Conservation (phyloP, 2,797 vertebrate genomes). For the Neopelma chrysocephalum region DNA sequence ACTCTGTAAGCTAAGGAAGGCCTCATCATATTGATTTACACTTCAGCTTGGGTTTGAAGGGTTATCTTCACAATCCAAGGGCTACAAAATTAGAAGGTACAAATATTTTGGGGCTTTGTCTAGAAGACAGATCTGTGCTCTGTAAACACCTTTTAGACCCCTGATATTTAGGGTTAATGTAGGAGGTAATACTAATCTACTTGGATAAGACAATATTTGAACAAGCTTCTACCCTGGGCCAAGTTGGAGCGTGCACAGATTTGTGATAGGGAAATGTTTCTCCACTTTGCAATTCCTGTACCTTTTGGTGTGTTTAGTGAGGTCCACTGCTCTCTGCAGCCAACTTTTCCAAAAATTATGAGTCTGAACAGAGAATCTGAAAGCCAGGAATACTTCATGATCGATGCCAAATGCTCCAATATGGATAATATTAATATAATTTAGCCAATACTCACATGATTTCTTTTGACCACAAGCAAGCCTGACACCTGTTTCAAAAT, state of each 20-base stretch:
- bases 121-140: neutral
- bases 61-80: neutral
- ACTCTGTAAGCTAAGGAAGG: neutral
- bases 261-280: neutral
- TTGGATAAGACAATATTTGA: neutral
- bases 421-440: neutral
- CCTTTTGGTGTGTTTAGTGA: neutral
- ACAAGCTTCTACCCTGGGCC: neutral
- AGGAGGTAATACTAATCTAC: neutral
- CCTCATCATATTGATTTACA: neutral
- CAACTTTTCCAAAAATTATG: neutral
- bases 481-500: neutral
- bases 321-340: neutral
- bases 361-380: neutral
- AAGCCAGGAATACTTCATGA: neutral
- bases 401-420: neutral
- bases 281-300: neutral
- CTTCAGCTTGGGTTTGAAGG: neutral
- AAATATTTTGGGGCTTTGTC: neutral
- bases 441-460: neutral
- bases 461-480: neutral
- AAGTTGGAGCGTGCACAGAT: neutral
- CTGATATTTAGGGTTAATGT: neutral
- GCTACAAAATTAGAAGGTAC: neutral
- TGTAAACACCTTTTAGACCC: neutral